These are phyloP conservation scores for Cephus sareptanus DNA, from an alignment of 2,888 invertebrate species.

Conservation along the genomic window DNA sequence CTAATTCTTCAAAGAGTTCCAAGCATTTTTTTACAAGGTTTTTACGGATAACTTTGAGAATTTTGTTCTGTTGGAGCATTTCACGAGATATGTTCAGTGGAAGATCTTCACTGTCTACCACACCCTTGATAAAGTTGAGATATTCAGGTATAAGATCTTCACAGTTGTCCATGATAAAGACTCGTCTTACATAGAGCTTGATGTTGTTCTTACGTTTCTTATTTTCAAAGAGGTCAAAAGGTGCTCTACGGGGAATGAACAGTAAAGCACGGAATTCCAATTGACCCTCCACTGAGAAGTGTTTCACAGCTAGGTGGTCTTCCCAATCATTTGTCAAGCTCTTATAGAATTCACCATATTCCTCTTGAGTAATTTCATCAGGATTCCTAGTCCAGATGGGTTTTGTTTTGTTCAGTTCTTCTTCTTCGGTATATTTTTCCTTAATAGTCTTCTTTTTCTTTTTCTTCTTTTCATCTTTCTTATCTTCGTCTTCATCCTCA, in stretches of 20 bases:
- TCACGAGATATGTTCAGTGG: constrained; percentile 78
- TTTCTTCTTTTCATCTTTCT: constrained; percentile 74
- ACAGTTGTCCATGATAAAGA: constrained; percentile 81
- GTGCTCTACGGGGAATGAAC: constrained; percentile 72
- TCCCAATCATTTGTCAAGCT: constrained; percentile 75
- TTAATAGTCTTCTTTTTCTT: constrained; percentile 77
- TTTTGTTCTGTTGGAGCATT: constrained; percentile 79
- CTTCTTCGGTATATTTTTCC: constrained; percentile 77
- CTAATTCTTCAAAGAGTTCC: constrained; percentile 75
- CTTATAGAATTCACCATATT: constrained; percentile 76
- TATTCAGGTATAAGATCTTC: constrained; percentile 79
- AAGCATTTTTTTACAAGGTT: constrained; percentile 78
- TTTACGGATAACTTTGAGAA: constrained; percentile 79
- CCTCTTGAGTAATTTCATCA: constrained; percentile 72
- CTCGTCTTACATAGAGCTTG: constrained; percentile 75
- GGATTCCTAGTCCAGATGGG: constrained; percentile 75
- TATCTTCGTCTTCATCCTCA: constrained; percentile 71
- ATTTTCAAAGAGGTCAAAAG: constrained; percentile 78
- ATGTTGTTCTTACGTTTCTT: constrained; percentile 77
- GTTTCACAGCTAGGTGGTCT: constrained; percentile 73
- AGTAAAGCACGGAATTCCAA: constrained; percentile 73
- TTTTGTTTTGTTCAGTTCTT: constrained; percentile 77
- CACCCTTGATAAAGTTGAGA: constrained; percentile 72
- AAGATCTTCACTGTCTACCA: constrained; percentile 77
- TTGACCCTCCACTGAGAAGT: constrained; percentile 69